Evolutionary conservation across 1,140 invertebrate genomes (phyloP).

Genomic region (Euura saliciscinereae): DNA sequence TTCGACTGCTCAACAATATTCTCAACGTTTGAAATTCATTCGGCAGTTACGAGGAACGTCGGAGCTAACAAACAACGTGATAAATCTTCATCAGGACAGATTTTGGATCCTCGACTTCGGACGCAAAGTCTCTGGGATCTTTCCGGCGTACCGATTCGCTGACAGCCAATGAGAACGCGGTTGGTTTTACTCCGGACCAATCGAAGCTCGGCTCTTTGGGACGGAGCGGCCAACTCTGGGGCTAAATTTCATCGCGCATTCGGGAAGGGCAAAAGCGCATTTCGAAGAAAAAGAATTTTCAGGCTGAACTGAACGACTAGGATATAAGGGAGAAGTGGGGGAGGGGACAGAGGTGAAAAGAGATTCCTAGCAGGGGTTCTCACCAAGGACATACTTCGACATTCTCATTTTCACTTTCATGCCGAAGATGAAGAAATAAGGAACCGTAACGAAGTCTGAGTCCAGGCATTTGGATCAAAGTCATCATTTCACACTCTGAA

Average conservation of each 20-base stretch:
- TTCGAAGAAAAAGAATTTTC: constrained; percentile 37
- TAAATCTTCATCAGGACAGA: constrained; percentile 22
- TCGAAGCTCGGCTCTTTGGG: not conserved
- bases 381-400: constrained; percentile 3
- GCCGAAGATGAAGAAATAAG: no score
- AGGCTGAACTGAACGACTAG: constrained; percentile 6
- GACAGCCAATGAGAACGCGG: not conserved
- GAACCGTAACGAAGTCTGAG: no score
- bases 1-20: no score
- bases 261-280: constrained; percentile 17
- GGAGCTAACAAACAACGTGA: constrained; percentile 10
- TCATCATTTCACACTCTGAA: no score
- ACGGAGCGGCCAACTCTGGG: constrained; percentile 15
- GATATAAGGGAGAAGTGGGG: not conserved
- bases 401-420: not conserved
- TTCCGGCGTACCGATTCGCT: not conserved
- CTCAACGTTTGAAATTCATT: not conserved
- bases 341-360: constrained; percentile 20
- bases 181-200: not conserved
- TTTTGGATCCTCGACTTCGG: not conserved
- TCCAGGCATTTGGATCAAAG: no score
- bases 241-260: constrained; percentile 24
- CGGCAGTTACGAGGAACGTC: not conserved
- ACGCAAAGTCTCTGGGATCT: not conserved
- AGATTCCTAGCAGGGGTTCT: constrained; percentile 29